Base-by-base conservation (phyloP, 2,888 invertebrate genomes). In the Rhogogaster chlorosoma region DNA sequence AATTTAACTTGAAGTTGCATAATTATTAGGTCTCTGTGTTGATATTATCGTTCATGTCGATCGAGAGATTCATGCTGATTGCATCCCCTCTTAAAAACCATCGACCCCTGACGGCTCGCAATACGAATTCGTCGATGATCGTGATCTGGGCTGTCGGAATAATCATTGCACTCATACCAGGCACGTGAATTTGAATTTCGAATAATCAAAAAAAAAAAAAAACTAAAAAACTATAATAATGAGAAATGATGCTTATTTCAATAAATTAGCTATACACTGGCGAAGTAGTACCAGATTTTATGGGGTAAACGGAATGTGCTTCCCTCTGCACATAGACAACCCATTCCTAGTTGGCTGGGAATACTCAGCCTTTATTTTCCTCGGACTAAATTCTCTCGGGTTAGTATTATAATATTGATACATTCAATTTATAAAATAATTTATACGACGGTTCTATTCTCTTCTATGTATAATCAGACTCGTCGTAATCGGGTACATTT, bases 291-390 rank as follows among this genome's bases (percentile, higher is more conserved):
- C 95, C 0, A 94, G 94, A 87, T 96, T 95, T 92, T 96, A 96
- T 91, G 96, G 96, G 18, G 94, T 94, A 29, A 96, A 96, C 84
- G 95, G 96, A 71, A 95, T 96, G 89, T 97, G 97, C 88, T 96
- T 96, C 88, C 96, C 96, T 0, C 92, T 97, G 32, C 96, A 96
- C 91, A 95, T 96, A 86, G 95, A 95, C 86, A 96, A 96, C 86
- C 95, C 96, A 0, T 96, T 94, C 91, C 94, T 95, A 3, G 89
- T 95, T 36, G 96, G 97, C 26, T 97, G 96, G 96, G 94, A 96
- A 89, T 97, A 96, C 90, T 96, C 96, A 1, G 95, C 96, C 0
- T 95, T 96, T 89, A 95, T 97, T 86, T 96, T 96, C 89, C 93
- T 96, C 38, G 96, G 96, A 26, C 91, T 96, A 29, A 96, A 97